A percentile compares a stretch with the other conserved stretches of the same genome.
These are phyloP conservation scores for Noctua comes DNA, from an alignment of 2,888 invertebrate species.

Conservation along the genomic window DNA sequence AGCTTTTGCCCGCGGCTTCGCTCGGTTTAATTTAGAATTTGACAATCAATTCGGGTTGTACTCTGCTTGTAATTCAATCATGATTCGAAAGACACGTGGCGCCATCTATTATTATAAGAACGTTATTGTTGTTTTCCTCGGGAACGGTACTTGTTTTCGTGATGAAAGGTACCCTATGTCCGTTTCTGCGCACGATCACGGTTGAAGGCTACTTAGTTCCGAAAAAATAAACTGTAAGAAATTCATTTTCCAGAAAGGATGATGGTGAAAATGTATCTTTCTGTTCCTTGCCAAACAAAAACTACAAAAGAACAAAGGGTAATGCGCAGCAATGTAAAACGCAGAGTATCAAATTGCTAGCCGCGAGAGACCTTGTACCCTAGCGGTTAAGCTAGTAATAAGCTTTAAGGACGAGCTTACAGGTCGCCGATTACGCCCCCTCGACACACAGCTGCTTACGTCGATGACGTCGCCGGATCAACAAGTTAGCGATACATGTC, in stretches of 20 bases:
- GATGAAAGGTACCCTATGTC: no score
- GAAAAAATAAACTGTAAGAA: not conserved
- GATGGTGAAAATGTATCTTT: no score
- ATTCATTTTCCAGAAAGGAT: not conserved
- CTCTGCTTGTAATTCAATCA: no score
- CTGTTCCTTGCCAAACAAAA: not conserved
- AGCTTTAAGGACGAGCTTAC: conserved; percentile 28
- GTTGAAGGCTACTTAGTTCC: not conserved
- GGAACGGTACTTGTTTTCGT: no score
- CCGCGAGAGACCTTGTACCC: not conserved
- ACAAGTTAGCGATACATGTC: conserved; percentile 56
- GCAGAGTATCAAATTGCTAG: not conserved
- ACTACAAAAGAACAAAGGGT: not conserved
- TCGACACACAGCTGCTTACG: conserved; percentile 43
- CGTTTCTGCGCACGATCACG: not conserved
- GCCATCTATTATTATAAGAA: no score
- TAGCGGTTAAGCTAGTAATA: not conserved
- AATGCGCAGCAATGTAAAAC: not conserved
- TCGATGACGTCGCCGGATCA: conserved; percentile 45
- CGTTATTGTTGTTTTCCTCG: no score
- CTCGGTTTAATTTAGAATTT: no score
- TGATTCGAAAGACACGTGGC: no score
- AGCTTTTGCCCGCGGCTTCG: no score
- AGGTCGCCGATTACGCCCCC: conserved; percentile 32
- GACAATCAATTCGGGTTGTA: no score